phyloP scores from a whole-genome alignment of 2,113 vertebrate species.

The Corythaeola cristata region DNA sequence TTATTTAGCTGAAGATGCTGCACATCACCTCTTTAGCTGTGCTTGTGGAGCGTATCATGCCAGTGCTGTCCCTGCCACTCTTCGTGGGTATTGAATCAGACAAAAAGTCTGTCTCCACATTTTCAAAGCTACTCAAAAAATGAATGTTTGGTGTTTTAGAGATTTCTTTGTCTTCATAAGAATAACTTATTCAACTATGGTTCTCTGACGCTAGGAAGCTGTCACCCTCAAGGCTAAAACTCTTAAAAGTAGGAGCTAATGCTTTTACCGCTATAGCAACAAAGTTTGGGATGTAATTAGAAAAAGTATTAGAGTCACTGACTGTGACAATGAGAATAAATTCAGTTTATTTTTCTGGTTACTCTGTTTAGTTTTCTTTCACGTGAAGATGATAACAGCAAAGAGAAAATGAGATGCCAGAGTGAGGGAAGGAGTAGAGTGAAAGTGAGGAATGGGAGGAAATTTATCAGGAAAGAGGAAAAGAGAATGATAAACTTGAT shows the following conservation, averaged over 20 bases:
- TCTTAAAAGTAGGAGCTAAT: not conserved
- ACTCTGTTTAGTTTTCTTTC: not conserved
- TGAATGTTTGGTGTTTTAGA: not conserved
- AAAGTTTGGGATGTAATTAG: not conserved
- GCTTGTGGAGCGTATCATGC: not conserved
- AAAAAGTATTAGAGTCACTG: not conserved
- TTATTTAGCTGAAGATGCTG: not conserved
- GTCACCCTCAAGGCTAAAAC: not conserved
- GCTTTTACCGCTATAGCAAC: not conserved
- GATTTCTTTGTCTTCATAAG: not conserved
- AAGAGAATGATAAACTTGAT: not conserved
- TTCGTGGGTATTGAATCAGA: not conserved
- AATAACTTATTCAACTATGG: not conserved
- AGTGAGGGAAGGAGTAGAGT: not conserved
- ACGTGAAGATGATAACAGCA: not conserved
- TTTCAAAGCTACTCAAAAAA: not conserved
- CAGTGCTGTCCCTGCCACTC: not conserved
- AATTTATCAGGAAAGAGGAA: not conserved
- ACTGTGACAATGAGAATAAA: not conserved
- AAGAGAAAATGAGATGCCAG: not conserved
- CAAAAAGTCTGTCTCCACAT: not conserved
- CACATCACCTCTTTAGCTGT: not conserved
- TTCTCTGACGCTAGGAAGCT: not conserved
- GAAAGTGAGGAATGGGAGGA: not conserved
- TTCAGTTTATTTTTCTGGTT: not conserved